These are phyloP conservation scores for Apis cerana DNA, from an alignment of 1,140 invertebrate genomes.

Conservation along the genomic window DNA sequence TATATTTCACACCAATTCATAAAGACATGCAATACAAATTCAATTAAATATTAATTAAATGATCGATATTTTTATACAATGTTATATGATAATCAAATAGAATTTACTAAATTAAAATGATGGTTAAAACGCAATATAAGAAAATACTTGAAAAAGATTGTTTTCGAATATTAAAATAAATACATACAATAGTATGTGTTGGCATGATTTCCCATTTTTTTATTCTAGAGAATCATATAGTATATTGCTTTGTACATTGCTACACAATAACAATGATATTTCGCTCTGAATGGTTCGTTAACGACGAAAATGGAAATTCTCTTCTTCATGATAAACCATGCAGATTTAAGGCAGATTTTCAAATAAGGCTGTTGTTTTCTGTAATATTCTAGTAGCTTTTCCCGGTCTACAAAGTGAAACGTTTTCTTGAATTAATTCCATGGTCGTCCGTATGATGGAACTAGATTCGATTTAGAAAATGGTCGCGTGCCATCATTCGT, in stretches of 20 bases:
- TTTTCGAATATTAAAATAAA: slow-evolving; percentile 1
- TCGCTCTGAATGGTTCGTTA: not conserved
- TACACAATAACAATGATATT: not conserved
- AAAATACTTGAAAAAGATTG: not conserved
- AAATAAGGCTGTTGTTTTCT: not conserved
- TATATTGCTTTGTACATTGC: too few relatives aligned
- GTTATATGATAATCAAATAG: slow-evolving; percentile 9
- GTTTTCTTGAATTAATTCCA: slow-evolving; percentile 4
- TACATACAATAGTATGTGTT: not conserved
- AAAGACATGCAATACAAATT: not conserved
- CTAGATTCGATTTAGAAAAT: slow-evolving; percentile 7
- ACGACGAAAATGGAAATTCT: slow-evolving; percentile 1
- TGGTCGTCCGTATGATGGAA: not conserved
- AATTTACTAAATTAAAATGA: slow-evolving; percentile 13
- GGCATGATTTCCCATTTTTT: not conserved
- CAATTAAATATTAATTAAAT: slow-evolving; percentile 20
- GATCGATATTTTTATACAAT: slow-evolving; percentile 4
- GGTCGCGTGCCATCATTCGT: not conserved
- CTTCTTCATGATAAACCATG: not conserved
- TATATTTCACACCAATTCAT: not conserved
- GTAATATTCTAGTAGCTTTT: not conserved
- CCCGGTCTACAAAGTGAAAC: not conserved
- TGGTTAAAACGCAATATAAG: not conserved
- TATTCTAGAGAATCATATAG: not conserved
- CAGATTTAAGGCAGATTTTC: not conserved